Conservation (phyloP, 2,797 vertebrate species). For the Pteropus rufus region DNA sequence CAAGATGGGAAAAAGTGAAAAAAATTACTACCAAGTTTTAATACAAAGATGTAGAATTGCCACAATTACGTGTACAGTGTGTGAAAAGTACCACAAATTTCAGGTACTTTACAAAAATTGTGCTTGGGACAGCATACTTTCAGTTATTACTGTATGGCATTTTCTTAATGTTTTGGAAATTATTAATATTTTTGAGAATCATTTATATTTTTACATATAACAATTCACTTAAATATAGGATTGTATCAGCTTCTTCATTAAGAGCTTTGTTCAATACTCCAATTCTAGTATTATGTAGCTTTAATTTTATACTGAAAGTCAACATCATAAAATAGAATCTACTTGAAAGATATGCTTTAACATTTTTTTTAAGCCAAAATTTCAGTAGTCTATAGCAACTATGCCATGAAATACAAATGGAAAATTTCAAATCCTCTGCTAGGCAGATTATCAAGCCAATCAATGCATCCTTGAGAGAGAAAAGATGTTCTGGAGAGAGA, state of each 20-base stretch:
- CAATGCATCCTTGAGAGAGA: neutral
- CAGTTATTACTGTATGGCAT: neutral
- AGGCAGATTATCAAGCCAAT: neutral
- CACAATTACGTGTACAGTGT: neutral
- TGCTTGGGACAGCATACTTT: neutral
- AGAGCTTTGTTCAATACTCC: neutral
- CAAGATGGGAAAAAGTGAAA: neutral
- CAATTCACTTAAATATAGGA: neutral
- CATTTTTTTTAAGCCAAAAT: neutral
- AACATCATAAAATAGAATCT: neutral
- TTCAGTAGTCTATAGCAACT: neutral
- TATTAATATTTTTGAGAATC: neutral
- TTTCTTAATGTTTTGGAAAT: neutral
- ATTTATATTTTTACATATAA: neutral
- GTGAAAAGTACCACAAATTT: neutral
- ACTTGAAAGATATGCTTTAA: neutral
- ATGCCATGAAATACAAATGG: neutral
- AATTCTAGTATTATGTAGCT: neutral
- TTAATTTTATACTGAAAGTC: constrained; percentile 7
- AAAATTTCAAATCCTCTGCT: neutral
- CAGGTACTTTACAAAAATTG: neutral
- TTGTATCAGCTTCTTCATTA: neutral
- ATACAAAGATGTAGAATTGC: neutral
- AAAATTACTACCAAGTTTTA: neutral
- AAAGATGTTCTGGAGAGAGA: neutral